Evolutionary conservation across 2,888 invertebrate species (phyloP).

Genomic region (Ophion ventricosus): DNA sequence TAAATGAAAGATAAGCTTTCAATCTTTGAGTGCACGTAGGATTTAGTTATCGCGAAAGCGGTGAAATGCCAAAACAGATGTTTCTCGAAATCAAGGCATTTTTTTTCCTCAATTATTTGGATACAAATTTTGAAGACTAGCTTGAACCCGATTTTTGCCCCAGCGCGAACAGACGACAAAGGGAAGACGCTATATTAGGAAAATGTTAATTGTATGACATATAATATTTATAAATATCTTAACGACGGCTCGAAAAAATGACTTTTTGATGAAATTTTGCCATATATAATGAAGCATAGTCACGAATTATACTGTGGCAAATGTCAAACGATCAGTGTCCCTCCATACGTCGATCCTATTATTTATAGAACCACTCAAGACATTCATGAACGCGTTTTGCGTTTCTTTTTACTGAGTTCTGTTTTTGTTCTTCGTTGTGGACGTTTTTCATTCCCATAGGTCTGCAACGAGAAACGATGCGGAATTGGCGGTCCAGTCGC

Average conservation of each 20-base stretch:
- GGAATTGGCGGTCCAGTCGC: constrained; percentile 59
- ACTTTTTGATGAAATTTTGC: not conserved
- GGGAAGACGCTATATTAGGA: not conserved
- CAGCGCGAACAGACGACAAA: too few species aligned
- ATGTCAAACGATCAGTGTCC: constrained; percentile 77
- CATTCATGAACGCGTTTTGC: constrained; percentile 74
- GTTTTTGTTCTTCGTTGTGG: constrained; percentile 45
- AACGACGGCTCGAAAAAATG: not conserved
- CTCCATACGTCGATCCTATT: constrained; percentile 76
- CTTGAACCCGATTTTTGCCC: not conserved
- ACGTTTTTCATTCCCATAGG: constrained; percentile 54
- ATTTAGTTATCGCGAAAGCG: constrained; percentile 10
- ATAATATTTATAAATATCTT: not conserved
- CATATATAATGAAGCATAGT: constrained; percentile 13
- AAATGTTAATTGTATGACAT: not conserved
- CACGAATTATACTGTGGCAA: constrained; percentile 65
- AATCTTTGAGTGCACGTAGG: constrained; percentile 20
- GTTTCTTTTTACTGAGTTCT: constrained; percentile 53
- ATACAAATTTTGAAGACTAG: not conserved
- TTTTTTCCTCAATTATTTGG: not conserved
- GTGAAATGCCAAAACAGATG: constrained; percentile 15
- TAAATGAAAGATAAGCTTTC: constrained; percentile 24
- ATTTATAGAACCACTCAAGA: constrained; percentile 76
- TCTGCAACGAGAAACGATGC: constrained; percentile 42
- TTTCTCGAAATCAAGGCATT: not conserved